Conservation (phyloP, 2,888 invertebrate genomes). For the Doris montereyensis region DNA sequence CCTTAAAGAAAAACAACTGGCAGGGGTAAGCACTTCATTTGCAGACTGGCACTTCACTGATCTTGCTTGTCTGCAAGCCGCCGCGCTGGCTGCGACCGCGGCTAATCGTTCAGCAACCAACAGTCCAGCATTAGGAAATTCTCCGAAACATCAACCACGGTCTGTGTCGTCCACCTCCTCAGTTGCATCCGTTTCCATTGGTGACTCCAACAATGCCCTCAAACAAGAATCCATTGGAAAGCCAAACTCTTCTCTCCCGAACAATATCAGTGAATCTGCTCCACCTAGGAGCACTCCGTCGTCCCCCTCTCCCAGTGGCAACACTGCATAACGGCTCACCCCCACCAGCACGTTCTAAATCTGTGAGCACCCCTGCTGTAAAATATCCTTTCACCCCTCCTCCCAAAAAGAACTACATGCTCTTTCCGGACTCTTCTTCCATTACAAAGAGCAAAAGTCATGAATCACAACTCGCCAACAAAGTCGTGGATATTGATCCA, state of each 20-base stretch:
- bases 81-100: constrained; percentile 61
- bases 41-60: constrained; percentile 90
- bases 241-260: not conserved
- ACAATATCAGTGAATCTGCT: not conserved
- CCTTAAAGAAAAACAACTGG: constrained; percentile 77
- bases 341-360: constrained; percentile 71
- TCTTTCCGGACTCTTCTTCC: constrained; percentile 75
- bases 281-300: constrained; percentile 68
- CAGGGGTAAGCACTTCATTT: constrained; percentile 75
- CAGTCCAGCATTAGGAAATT: constrained; percentile 49
- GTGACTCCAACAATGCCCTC: not conserved
- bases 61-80: constrained; percentile 44
- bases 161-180: constrained; percentile 65
- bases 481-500: constrained; percentile 75
- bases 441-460: constrained; percentile 93
- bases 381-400: constrained; percentile 89
- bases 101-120: constrained; percentile 60
- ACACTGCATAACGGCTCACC: constrained; percentile 73
- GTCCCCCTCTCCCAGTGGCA: constrained; percentile 62
- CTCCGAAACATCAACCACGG: constrained; percentile 56
- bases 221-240: constrained; percentile 6
- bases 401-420: constrained; percentile 80
- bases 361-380: constrained; percentile 67
- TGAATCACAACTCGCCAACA: constrained; percentile 87
- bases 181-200: constrained; percentile 40